Percentiles rank a stretch among this genome's conserved stretches.
Evolutionary conservation across 2,888 invertebrate genomes (phyloP).

Genomic region (Galeopsomyia nigrocyanea): DNA sequence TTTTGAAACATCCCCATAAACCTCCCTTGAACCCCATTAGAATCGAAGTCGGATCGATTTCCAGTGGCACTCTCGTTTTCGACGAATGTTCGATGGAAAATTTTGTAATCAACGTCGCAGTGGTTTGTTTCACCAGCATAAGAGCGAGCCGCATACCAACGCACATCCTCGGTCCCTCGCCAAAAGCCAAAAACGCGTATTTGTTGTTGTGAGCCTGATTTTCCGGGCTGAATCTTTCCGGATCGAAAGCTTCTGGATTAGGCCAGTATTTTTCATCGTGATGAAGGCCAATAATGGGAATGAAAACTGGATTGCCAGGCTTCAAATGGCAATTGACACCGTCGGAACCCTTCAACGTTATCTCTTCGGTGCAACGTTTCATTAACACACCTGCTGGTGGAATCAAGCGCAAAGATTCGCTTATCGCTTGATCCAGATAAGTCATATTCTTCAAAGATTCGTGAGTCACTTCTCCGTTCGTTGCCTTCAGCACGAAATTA

Average conservation of each 20-base stretch:
- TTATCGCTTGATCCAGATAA: conserved; percentile 70
- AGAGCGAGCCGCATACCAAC: conserved; percentile 56
- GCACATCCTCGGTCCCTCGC: conserved; percentile 59
- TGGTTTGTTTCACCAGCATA: conserved; percentile 51
- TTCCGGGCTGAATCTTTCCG: conserved; percentile 13
- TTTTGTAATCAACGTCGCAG: background rate
- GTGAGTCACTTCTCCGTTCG: conserved; percentile 61
- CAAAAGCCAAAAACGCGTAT: conserved; percentile 55
- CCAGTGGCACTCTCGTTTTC: conserved; percentile 5
- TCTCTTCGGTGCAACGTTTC: conserved; percentile 49
- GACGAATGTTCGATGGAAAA: background rate
- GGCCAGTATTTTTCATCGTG: conserved; percentile 9
- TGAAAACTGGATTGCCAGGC: conserved; percentile 45
- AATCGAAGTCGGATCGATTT: background rate
- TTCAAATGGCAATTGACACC: conserved; percentile 51
- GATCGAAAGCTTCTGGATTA: conserved; percentile 14
- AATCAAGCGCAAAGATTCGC: conserved; percentile 53
- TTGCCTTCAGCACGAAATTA: conserved; percentile 55
- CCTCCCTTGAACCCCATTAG: background rate
- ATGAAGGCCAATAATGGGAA: conserved; percentile 42
- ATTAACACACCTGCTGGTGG: conserved; percentile 38
- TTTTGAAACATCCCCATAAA: conserved; percentile 6
- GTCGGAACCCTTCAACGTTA: conserved; percentile 50
- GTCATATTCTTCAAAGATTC: conserved; percentile 70
- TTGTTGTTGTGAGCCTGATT: conserved; percentile 48